Conservation (phyloP, 1,140 invertebrate genomes). For the Glomeris maerens region DNA sequence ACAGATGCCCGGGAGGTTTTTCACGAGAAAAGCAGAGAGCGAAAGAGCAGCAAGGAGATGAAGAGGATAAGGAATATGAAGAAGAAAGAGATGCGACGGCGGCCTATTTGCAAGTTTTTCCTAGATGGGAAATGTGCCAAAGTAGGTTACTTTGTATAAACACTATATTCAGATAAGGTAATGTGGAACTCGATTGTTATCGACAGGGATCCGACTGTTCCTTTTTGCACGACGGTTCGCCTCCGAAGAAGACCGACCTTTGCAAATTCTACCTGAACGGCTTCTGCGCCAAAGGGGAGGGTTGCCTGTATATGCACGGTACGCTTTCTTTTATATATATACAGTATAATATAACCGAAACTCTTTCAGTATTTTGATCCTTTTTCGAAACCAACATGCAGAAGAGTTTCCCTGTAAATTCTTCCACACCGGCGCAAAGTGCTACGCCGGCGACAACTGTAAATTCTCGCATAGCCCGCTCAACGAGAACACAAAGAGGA, state of each 20-base stretch:
- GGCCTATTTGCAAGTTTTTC: slow-evolving; percentile 57
- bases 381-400: slow-evolving; percentile 14
- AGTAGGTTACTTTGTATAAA: slow-evolving; percentile 26
- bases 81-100: slow-evolving; percentile 23
- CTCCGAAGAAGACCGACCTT: slow-evolving; percentile 75
- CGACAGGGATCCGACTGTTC: slow-evolving; percentile 54
- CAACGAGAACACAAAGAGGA: slow-evolving; percentile 49
- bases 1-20: no score
- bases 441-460: slow-evolving; percentile 63
- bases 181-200: slow-evolving; percentile 12
- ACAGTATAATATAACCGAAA: neutral
- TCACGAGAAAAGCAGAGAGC: no score
- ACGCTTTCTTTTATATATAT: slow-evolving; percentile 25
- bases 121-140: slow-evolving; percentile 78
- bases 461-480: slow-evolving; percentile 86
- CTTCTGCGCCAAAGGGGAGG: slow-evolving; percentile 85
- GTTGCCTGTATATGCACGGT: slow-evolving; percentile 89
- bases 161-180: neutral
- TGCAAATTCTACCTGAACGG: slow-evolving; percentile 96
- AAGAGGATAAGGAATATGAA: slow-evolving; percentile 24
- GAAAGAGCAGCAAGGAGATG: no score
- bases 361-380: neutral
- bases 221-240: slow-evolving; percentile 70
- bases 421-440: slow-evolving; percentile 81
- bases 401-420: slow-evolving; percentile 94